These are phyloP conservation scores for Phycodurus eques DNA, from an alignment of 2,113 vertebrate species.

Conservation along the genomic window DNA sequence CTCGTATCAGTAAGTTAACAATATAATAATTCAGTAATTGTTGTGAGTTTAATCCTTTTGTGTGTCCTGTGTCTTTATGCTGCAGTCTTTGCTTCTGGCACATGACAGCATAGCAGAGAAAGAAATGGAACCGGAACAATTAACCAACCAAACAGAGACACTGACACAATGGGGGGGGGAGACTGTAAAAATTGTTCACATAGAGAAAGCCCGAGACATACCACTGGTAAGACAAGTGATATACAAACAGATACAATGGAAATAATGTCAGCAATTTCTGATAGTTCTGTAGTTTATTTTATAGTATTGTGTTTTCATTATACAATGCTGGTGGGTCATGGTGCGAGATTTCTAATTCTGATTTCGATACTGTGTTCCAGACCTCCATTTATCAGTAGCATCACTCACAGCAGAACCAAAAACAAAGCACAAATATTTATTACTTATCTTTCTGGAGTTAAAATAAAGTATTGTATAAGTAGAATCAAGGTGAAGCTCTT, in stretches of 20 bases:
- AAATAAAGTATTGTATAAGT: too few species aligned
- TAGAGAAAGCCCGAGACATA: constrained; percentile 93
- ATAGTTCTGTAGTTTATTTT: too few species aligned
- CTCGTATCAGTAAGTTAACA: not conserved
- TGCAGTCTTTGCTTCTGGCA: constrained; percentile 85
- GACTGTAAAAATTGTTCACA: constrained; percentile 92
- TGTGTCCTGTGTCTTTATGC: constrained; percentile 11
- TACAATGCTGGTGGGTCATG: too few species aligned
- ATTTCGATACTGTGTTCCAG: too few species aligned
- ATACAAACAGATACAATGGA: not conserved
- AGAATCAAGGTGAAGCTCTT: too few species aligned
- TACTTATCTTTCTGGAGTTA: too few species aligned
- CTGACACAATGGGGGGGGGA: constrained; percentile 89
- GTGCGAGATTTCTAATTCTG: too few species aligned
- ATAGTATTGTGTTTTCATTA: too few species aligned
- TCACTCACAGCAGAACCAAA: too few species aligned
- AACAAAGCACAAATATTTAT: too few species aligned
- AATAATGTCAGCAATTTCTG: too few species aligned
- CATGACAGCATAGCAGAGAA: constrained; percentile 91
- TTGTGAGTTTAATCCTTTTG: not conserved
- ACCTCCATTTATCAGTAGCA: too few species aligned
- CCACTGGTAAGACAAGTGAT: constrained; percentile 82
- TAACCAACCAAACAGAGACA: constrained; percentile 79
- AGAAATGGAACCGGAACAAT: constrained; percentile 91
- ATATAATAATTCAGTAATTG: not conserved